Conservation (phyloP, 2,888 invertebrate species). For the Kryphioiulus occultus region DNA sequence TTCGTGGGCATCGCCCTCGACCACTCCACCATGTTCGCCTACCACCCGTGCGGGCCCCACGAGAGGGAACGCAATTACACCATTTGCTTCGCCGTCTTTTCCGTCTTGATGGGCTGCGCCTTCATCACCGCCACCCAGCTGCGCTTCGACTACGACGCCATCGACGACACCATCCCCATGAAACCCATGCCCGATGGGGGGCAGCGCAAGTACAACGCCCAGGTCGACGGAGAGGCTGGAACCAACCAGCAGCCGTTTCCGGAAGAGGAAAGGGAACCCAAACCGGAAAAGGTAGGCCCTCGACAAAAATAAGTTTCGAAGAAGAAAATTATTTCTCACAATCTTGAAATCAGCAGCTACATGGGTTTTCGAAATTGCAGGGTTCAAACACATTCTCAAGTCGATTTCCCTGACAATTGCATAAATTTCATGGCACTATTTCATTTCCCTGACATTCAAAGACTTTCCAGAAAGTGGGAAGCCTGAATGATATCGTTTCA, state of each 20-base stretch:
- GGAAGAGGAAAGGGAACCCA: slow-evolving; percentile 41
- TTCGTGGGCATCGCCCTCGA: slow-evolving; percentile 95
- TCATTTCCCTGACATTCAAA: too few relatives aligned
- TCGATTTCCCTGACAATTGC: too few relatives aligned
- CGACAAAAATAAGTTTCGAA: too few relatives aligned
- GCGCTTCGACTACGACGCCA: slow-evolving; percentile 66
- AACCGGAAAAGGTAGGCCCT: slow-evolving; percentile 51
- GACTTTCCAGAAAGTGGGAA: too few relatives aligned
- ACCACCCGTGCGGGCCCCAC: slow-evolving; percentile 71
- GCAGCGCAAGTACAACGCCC: slow-evolving; percentile 13
- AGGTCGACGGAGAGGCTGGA: not conserved
- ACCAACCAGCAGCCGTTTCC: not conserved
- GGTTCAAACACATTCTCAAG: too few relatives aligned
- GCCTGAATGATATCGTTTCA: too few relatives aligned
- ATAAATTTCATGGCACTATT: too few relatives aligned
- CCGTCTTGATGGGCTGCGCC: slow-evolving; percentile 94
- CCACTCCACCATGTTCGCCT: slow-evolving; percentile 92
- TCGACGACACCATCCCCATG: slow-evolving; percentile 52
- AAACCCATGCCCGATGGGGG: slow-evolving; percentile 52
- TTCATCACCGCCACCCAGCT: slow-evolving; percentile 90
- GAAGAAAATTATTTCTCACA: too few relatives aligned
- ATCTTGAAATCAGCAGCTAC: too few relatives aligned
- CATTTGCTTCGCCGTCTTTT: slow-evolving; percentile 97
- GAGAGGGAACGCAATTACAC: slow-evolving; percentile 96
- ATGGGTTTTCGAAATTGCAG: too few relatives aligned